Conservation (phyloP, 2,888 invertebrate species). For the Cylindroiulus punctatus region DNA sequence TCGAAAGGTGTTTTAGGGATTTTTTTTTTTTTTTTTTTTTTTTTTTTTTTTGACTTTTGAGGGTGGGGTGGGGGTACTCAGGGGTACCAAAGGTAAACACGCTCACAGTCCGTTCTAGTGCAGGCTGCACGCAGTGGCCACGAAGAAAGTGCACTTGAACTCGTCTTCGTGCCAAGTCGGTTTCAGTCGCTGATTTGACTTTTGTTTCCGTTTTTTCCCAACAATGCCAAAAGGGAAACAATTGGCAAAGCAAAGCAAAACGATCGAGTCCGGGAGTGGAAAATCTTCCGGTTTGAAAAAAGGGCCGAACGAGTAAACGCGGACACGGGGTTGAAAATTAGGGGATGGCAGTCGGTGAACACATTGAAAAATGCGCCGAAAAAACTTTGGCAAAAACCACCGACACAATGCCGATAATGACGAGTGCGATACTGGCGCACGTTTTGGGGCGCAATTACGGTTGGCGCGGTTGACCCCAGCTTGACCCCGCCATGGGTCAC, state of each 20-base stretch:
- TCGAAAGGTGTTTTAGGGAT: too few species aligned
- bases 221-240: conserved; percentile 19
- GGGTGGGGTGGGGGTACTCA: neutral
- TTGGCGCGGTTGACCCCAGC: neutral
- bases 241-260: conserved; percentile 15
- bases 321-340: conserved; percentile 32
- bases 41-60: too few species aligned
- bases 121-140: neutral
- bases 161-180: neutral
- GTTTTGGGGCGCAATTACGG: conserved; percentile 25
- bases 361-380: neutral
- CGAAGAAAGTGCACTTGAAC: conserved; percentile 26
- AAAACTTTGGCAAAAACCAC: too few species aligned
- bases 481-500: neutral
- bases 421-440: conserved; percentile 11
- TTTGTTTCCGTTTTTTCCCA: conserved; percentile 30
- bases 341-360: conserved; percentile 3
- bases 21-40: too few species aligned
- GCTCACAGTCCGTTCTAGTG: neutral
- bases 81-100: neutral
- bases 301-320: neutral
- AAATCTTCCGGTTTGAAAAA: conserved; percentile 6
- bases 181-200: conserved; percentile 19
- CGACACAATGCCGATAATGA: conserved; percentile 24
- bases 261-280: neutral